Evolutionary conservation across 2,888 invertebrate species (phyloP).

Genomic region (Salpingus planirostris): DNA sequence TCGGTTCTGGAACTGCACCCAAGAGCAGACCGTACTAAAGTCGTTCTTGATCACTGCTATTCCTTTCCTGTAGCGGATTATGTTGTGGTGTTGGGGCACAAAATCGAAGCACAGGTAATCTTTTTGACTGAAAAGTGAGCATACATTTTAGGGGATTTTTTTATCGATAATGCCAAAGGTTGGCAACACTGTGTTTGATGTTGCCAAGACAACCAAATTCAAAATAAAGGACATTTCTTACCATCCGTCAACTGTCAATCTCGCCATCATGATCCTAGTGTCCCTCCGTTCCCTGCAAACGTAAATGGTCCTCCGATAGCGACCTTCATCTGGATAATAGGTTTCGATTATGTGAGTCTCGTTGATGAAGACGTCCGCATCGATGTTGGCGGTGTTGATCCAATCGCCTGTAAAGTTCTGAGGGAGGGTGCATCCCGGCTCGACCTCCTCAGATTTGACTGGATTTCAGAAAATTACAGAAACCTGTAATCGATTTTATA

Average conservation of each 20-base stretch:
- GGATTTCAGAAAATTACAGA: conserved; percentile 10
- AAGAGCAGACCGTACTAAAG: conserved; percentile 88
- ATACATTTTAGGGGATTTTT: not conserved
- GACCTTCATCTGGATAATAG: conserved; percentile 86
- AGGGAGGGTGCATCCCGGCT: conserved; percentile 85
- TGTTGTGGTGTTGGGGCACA: conserved; percentile 89
- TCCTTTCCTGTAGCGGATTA: conserved; percentile 84
- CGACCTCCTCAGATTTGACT: conserved; percentile 76
- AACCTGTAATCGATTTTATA: conserved; percentile 14
- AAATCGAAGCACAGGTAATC: conserved; percentile 97
- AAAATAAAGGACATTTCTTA: conserved; percentile 34
- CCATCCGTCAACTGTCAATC: conserved; percentile 93
- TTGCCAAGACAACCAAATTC: no score
- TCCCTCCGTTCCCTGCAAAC: conserved; percentile 91
- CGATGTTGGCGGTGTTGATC: conserved; percentile 96
- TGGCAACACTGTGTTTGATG: not conserved
- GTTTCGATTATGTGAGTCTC: conserved; percentile 95
- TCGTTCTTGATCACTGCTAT: conserved; percentile 82
- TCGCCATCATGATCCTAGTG: conserved; percentile 88
- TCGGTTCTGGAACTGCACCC: conserved; percentile 83
- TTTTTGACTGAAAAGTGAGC: conserved; percentile 63
- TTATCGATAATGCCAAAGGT: not conserved
- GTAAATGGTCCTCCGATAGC: conserved; percentile 82
- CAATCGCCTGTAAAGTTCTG: conserved; percentile 91
- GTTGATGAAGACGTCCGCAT: conserved; percentile 88